These are phyloP conservation scores for Acrocephalus arundinaceus DNA, from an alignment of 2,113 vertebrate genomes.

Conservation along the genomic window DNA sequence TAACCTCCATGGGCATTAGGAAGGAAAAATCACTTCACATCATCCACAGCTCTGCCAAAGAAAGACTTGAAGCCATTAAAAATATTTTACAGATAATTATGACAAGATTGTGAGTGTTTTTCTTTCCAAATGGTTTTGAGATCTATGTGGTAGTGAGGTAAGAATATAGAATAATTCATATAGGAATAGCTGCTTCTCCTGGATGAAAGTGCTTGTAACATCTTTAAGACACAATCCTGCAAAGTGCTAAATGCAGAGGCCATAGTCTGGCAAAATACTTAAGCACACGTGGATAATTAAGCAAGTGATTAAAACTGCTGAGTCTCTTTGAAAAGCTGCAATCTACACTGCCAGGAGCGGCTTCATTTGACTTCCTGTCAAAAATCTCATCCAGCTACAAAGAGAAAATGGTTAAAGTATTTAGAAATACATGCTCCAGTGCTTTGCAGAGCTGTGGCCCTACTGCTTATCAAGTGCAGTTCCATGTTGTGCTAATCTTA, in stretches of 20 bases:
- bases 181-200: neutral
- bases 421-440: conserved; percentile 32
- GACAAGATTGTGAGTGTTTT: neutral
- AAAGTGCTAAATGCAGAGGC: neutral
- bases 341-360: neutral
- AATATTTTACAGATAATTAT: neutral
- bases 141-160: neutral
- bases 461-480: neutral
- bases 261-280: neutral
- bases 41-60: neutral
- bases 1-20: neutral
- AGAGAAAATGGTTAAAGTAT: conserved; percentile 1
- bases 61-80: neutral
- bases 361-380: conserved; percentile 41
- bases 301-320: conserved; percentile 41
- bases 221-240: neutral
- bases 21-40: neutral
- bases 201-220: neutral
- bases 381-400: conserved; percentile 39
- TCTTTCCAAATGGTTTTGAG: neutral
- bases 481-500: conserved; percentile 26
- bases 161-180: neutral
- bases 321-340: conserved; percentile 46
- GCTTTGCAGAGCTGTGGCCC: neutral
- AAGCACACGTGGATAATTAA: conserved; percentile 28